These are phyloP conservation scores for Sorex araneus DNA, from an alignment of 2,113 vertebrate species.

Conservation along the genomic window DNA sequence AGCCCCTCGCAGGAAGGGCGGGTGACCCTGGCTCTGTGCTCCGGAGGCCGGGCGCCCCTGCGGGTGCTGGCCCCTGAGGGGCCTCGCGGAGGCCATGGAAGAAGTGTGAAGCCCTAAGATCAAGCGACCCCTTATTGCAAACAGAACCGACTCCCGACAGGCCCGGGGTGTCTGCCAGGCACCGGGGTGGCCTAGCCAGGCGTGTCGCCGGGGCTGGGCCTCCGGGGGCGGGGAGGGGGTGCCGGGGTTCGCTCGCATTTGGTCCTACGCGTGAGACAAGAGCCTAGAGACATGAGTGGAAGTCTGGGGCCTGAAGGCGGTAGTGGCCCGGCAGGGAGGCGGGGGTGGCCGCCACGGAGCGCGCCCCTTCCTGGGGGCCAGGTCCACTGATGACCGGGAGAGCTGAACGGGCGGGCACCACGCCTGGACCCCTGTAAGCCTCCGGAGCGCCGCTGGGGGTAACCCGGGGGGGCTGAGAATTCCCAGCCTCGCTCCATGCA, in stretches of 20 bases:
- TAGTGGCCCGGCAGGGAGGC: background rate
- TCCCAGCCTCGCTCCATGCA: background rate
- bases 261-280: constrained; percentile 79
- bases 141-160: background rate
- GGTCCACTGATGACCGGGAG: background rate
- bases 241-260: constrained; percentile 71
- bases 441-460: background rate
- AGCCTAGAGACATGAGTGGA: background rate
- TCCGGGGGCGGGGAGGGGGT: constrained; percentile 7
- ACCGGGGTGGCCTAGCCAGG: background rate
- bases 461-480: background rate
- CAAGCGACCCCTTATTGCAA: background rate
- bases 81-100: background rate
- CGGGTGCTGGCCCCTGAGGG: background rate
- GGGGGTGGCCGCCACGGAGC: background rate
- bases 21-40: constrained; percentile 76
- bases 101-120: background rate
- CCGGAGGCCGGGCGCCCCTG: background rate
- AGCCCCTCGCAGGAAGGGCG: background rate
- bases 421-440: background rate
- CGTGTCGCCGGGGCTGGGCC: background rate
- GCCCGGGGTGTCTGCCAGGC: background rate
- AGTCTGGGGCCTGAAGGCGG: constrained; percentile 42
- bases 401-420: no score
- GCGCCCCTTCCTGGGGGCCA: background rate